Evolutionary conservation across 2,888 invertebrate genomes (phyloP), one percentile per base, ranked within the genome.

Genomic region (Thymelicus acteon): DNA sequence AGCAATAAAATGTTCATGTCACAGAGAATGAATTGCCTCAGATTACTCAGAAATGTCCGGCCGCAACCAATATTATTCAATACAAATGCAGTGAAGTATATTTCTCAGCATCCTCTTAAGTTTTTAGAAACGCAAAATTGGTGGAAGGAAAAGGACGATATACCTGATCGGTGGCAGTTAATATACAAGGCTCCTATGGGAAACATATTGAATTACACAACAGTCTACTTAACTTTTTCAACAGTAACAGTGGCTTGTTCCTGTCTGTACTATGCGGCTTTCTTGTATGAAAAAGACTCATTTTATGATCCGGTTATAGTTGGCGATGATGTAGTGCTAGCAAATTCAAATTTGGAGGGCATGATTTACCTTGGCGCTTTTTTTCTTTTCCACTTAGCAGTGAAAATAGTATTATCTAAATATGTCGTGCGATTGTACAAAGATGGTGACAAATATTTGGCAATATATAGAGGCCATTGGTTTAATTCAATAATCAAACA

Each of bases 161-260:
- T 93, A 58, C 82, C 91, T 10, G 81, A 81, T 75, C 77, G 81
- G 31, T 93, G 89, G 88, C 82, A 92, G 52, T 75, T 93, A 66
- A 91, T 93, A 71, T 93, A 93, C 72, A 93, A 91, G 80, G 92
- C 90, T 6, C 93, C 93, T 1, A 91, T 93, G 92, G 87, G 86
- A 7, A 82, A 80, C 6, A 60, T 76, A 24, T 76, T 93, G 2
- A 91, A 91, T 52, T 87, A 80, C 75, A 68, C 83, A 6, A 77
- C 89, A 1, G 79, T 85, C 10, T 93, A 90, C 75, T 73, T 93
- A 63, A 88, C 91, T 31, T 71, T 87, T 60, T 85, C 92, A 8
- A 89, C 90, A 31, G 74, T 79, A 52, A 74, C 85, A 6, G 72
- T 90, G 24, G 77, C 80, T 7, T 76, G 77, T 47, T 72, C 79